Evolutionary conservation across 2,888 invertebrate species (phyloP), one percentile per base, ranked within the genome.

Genomic region (Drosophila sordidapex): DNA sequence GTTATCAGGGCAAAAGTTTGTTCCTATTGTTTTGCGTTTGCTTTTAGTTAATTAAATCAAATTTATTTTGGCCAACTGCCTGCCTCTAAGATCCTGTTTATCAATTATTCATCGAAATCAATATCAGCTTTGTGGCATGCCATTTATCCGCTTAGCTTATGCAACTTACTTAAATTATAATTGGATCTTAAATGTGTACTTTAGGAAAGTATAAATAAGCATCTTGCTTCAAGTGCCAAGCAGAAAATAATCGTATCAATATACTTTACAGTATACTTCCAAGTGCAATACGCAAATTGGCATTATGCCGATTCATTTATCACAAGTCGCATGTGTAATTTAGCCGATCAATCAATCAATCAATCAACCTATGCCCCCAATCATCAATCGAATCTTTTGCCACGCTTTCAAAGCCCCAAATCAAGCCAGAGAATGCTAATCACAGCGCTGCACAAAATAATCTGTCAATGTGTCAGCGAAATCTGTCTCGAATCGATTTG

Each of bases 41-140:
- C 74, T 78, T 68, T 79, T 86, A 86, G 82, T 82, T 88, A 86
- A 86, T 86, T 86, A 86, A 86, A 88, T 88, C 74, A 71, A 76
- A 76, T 76, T 85, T 76, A 71, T 68, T 67, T 69, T 64, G 33
- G 35, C 64, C 46, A 36, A 48, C 48, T 40, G 33, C 57, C 52
- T 51, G 27, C 29, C 38, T 57, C 29, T 52, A 40, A 38, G 70
- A 56, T 64, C 63, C 43, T 33, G 27, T 61, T 56, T 67, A 53
- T 70, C 60, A 61, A 69, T 64, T 60, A 81, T 74, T 54, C 35
- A 65, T 54, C 18, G 13, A 11, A 59, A 48, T 74, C 49, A 68
- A 74, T 60, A 59, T 18, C 35, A 60, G 54, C 27, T 61, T 33
- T 52, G 11, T 11, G 43, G 43, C 18, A 25, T 8, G 15, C 13